phyloP scores from a whole-genome alignment of 2,113 vertebrate genomes.

The Lophochroa leadbeateri region DNA sequence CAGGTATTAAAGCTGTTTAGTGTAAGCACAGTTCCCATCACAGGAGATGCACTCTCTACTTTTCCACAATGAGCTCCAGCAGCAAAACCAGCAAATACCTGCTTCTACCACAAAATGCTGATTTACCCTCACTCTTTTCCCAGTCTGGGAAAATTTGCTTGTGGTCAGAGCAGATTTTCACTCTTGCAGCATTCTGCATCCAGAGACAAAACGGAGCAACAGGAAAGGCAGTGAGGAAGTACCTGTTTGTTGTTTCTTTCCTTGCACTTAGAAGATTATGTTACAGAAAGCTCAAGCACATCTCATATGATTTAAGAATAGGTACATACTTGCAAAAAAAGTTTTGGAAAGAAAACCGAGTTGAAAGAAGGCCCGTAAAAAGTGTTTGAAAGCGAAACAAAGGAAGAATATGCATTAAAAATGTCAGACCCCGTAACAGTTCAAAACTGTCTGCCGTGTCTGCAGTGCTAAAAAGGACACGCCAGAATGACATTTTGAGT shows the following conservation, averaged over 20 bases:
- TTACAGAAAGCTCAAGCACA: not conserved
- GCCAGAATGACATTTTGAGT: not conserved
- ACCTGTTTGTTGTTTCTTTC: accelerated
- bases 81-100: not conserved
- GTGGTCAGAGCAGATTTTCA: not conserved
- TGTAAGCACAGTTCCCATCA: not conserved
- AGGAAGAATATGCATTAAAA: not conserved
- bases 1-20: not conserved
- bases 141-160: not conserved
- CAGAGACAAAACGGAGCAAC: not conserved
- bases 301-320: not conserved
- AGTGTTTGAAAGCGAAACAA: not conserved
- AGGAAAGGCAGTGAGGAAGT: not conserved
- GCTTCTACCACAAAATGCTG: not conserved
- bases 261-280: not conserved
- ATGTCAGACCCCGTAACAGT: not conserved
- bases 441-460: not conserved
- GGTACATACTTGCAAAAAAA: not conserved
- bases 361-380: not conserved
- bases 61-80: not conserved
- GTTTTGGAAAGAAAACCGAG: not conserved
- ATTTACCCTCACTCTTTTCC: not conserved
- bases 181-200: accelerated
- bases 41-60: not conserved
- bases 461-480: not conserved